A percentile compares a stretch with the other conserved stretches of the same genome.
Evolutionary conservation across 1,140 invertebrate species (phyloP).

Genomic region (Trinorchestia longiramus): DNA sequence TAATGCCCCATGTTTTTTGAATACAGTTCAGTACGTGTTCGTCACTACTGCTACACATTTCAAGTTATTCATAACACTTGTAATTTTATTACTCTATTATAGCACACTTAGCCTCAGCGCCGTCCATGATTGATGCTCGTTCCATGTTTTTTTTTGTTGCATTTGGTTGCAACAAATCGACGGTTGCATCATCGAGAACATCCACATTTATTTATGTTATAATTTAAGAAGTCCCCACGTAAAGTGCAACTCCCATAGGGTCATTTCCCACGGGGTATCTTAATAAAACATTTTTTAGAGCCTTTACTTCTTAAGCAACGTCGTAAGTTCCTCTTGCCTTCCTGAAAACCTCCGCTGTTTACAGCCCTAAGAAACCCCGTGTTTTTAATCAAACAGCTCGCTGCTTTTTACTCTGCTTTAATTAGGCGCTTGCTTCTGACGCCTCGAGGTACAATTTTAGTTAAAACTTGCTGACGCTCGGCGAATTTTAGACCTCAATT

Average conservation of each 20-base stretch:
- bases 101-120: too few species aligned
- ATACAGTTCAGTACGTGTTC: too few species aligned
- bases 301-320: background rate
- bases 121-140: too few species aligned
- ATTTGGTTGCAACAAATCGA: too few species aligned
- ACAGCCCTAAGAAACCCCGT: background rate
- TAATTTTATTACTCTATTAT: too few species aligned
- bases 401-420: background rate
- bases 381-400: background rate
- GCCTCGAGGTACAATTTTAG: background rate
- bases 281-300: background rate
- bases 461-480: background rate
- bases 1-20: too few species aligned
- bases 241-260: background rate
- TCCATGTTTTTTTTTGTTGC: too few species aligned
- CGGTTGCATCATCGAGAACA: too few species aligned
- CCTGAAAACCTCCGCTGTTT: background rate
- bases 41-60: too few species aligned
- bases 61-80: too few species aligned
- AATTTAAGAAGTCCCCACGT: background rate
- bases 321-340: background rate
- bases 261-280: background rate
- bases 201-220: background rate
- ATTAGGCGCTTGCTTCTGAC: background rate
- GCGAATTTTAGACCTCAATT: background rate